Evolutionary conservation across 2,888 invertebrate genomes (phyloP).

Genomic region (Rhorus exstirpatorius): DNA sequence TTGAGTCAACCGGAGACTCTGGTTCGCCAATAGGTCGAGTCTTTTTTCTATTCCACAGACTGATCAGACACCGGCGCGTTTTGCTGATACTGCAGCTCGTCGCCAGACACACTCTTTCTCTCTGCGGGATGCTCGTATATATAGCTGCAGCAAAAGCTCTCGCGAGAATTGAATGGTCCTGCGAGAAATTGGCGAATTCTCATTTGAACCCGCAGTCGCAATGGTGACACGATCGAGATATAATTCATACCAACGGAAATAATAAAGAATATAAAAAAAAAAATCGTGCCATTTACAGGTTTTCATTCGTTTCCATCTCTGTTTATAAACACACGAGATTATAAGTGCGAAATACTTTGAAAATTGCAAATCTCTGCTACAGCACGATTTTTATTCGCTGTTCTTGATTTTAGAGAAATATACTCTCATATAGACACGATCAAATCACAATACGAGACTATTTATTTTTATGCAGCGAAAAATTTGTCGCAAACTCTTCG

Average conservation of each 20-base stretch:
- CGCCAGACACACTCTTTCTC: conserved; percentile 23
- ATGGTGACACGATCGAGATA: conserved; percentile 11
- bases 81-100: conserved; percentile 39
- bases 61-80: conserved; percentile 46
- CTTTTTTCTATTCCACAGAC: conserved; percentile 55
- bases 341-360: not conserved
- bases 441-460: not conserved
- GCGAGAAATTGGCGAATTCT: conserved; percentile 39
- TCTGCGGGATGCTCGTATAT: conserved; percentile 49
- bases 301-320: not conserved
- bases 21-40: conserved; percentile 58
- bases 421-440: not conserved
- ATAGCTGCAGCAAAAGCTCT: conserved; percentile 45
- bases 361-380: not conserved
- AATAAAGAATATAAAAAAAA: not conserved
- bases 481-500: not conserved
- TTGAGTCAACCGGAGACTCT: conserved; percentile 37
- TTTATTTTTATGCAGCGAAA: not conserved
- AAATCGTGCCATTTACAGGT: not conserved
- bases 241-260: conserved; percentile 18
- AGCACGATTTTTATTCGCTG: not conserved
- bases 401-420: conserved; percentile 4
- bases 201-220: conserved; percentile 31
- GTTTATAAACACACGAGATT: not conserved
- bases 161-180: conserved; percentile 44